Base-by-base conservation (phyloP, 2,797 vertebrate species). In the Morus bassanus region DNA sequence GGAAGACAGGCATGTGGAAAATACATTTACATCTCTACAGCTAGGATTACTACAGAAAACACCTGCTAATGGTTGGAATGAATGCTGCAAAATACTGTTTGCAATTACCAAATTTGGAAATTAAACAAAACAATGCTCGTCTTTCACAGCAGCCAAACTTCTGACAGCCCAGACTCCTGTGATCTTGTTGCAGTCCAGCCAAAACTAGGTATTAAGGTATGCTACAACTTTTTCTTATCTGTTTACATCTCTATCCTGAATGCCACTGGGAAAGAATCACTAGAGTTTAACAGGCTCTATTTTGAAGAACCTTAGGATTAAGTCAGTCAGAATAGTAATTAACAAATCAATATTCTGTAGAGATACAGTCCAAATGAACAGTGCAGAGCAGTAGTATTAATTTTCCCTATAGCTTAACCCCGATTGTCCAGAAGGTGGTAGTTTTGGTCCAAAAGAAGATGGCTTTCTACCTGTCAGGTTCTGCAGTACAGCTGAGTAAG, bases 121-220 rank as follows among this genome's bases (percentile, higher is more conserved):
- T 89, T 31, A 88, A 95, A 68, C 39, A 67, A 81, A 87, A n/a
- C 67, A 64, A 35, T 72, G 39, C 56, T 68, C 6, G 7, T 94
- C 69, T 97, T 93, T 98, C 97, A 46, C 88, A 98, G 98, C 79
- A 97, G 96, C 75, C 94, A 59, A 67, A 97, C 88, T 72, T 98
- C 98, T 63, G 98, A 98, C 95, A 98, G 98, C 88, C 97, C 98
- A 25, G 97, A 98, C 43, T 98, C 98, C 37, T 96, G 91, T 92
- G 97, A 96, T 43, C 83, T 95, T 84, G 86, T 91, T 50, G 73
- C 80, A 68, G 88, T 96, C 7, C 88, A 94, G 70, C 95, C 97
- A 89, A 92, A 97, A 56, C 48, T 96, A 61, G 88, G 92, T 81
- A 74, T 85, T 74, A 95, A 98, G 98, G 97, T 98, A 97, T 28